These are phyloP conservation scores for Anadara kagoshimensis DNA, from an alignment of 1,140 invertebrate species.

Conservation along the genomic window DNA sequence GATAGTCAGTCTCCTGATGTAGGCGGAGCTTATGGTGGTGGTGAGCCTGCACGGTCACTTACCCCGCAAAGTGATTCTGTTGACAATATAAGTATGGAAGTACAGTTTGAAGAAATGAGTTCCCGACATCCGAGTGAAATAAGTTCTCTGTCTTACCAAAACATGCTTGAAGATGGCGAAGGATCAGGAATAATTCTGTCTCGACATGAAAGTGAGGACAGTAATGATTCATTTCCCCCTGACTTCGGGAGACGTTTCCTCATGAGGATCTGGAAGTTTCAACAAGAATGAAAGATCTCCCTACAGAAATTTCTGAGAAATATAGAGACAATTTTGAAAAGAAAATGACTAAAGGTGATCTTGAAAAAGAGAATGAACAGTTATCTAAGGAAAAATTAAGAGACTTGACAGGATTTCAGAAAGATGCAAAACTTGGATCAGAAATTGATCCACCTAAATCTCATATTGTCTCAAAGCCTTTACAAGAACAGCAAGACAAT, in stretches of 20 bases:
- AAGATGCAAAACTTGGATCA: constrained; percentile 13
- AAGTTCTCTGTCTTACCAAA: constrained; percentile 69
- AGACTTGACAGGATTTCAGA: constrained; percentile 33
- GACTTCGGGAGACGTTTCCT: constrained; percentile 58
- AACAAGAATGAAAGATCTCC: constrained; percentile 52
- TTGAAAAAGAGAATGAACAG: constrained; percentile 29
- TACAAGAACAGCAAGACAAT: constrained; percentile 25
- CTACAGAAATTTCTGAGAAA: constrained; percentile 45
- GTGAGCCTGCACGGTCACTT: constrained; percentile 38
- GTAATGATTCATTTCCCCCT: constrained; percentile 61
- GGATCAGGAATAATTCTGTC: constrained; percentile 51
- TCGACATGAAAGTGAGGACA: constrained; percentile 66
- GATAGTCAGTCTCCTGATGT: constrained; percentile 32
- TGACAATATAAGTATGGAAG: constrained; percentile 69
- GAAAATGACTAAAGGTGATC: constrained; percentile 25
- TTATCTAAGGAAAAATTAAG: constrained; percentile 16
- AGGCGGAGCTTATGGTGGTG: constrained; percentile 52
- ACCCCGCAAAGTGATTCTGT: constrained; percentile 47
- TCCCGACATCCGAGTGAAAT: constrained; percentile 71
- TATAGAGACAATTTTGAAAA: constrained; percentile 42
- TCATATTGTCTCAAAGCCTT: too few relatives aligned
- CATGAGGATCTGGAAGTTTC: constrained; percentile 47
- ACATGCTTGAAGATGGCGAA: constrained; percentile 65
- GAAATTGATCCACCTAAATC: too few relatives aligned
- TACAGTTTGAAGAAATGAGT: constrained; percentile 67